phyloP scores from a whole-genome alignment of 2,797 vertebrate genomes.

The Malacoraja senta region DNA sequence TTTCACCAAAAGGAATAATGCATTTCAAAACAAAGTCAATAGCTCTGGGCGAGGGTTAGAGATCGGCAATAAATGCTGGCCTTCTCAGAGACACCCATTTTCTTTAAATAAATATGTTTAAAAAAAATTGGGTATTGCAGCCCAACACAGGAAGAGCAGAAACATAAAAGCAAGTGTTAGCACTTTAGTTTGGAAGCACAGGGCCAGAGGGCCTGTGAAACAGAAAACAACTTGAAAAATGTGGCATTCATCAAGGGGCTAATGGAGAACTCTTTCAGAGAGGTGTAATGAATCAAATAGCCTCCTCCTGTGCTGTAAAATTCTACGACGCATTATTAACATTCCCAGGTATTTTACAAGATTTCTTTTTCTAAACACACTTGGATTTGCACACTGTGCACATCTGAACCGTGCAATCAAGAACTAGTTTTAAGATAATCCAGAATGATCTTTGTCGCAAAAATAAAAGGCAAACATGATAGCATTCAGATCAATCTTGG shows the following conservation, averaged over 20 bases:
- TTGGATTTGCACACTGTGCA: neutral
- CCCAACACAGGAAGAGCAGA: neutral
- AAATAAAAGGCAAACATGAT: neutral
- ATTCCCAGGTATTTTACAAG: slow-evolving; percentile 21
- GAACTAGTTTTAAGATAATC: neutral
- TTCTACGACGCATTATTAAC: neutral
- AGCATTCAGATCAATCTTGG: neutral
- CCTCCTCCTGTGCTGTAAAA: neutral
- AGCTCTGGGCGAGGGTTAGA: too few relatives aligned
- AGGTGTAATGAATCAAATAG: neutral
- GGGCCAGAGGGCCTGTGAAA: neutral
- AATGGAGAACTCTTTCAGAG: neutral
- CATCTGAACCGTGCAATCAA: neutral
- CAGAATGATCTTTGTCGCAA: neutral
- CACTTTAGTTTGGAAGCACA: neutral
- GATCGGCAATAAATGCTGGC: too few relatives aligned
- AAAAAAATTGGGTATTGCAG: neutral
- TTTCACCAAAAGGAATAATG: too few relatives aligned
- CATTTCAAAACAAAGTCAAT: too few relatives aligned
- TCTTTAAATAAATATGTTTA: too few relatives aligned
- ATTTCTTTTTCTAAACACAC: neutral
- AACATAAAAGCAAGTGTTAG: neutral
- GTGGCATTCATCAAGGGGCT: neutral
- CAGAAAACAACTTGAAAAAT: slow-evolving; percentile 14
- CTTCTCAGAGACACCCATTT: too few relatives aligned